Evolutionary conservation across 2,888 invertebrate species (phyloP).

Genomic region (Hypolimnas misippus): DNA sequence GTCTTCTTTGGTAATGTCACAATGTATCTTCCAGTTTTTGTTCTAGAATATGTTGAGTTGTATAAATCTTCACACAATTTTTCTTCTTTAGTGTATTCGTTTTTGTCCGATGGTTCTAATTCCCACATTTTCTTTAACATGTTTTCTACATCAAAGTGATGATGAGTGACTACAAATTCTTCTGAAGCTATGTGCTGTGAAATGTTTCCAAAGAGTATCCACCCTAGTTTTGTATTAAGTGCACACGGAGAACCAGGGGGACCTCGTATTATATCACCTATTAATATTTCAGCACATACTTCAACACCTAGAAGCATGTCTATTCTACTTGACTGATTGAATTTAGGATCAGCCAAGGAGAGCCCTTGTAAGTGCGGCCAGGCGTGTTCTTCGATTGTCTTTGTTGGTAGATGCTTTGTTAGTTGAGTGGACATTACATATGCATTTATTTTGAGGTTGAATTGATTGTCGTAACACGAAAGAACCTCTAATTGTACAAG

Average conservation of each 20-base stretch:
- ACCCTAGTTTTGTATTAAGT: not conserved
- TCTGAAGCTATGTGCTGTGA: not conserved
- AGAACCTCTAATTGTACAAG: conserved; percentile 6
- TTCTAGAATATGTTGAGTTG: conserved; percentile 34
- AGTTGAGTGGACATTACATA: conserved; percentile 13
- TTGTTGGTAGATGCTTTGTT: conserved; percentile 9
- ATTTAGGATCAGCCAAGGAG: conserved; percentile 40
- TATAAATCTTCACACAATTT: conserved; percentile 40
- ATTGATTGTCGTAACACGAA: conserved; percentile 6
- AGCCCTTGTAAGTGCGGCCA: conserved; percentile 39
- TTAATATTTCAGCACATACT: not conserved
- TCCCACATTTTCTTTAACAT: conserved; percentile 34
- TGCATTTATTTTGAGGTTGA: conserved; percentile 14
- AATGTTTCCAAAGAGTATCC: conserved; percentile 4
- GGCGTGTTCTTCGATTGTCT: conserved; percentile 15
- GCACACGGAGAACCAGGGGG: not conserved
- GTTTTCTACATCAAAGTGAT: conserved; percentile 14
- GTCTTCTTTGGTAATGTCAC: conserved; percentile 5
- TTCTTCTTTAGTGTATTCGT: conserved; percentile 40
- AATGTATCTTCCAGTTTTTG: not conserved
- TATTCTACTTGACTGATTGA: conserved; percentile 36
- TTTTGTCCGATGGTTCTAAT: conserved; percentile 31
- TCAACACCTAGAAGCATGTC: conserved; percentile 44
- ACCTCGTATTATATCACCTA: not conserved
- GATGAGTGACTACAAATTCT: conserved; percentile 25